Evolutionary conservation across 2,888 invertebrate species (phyloP).

Genomic region (Crematogaster levior): DNA sequence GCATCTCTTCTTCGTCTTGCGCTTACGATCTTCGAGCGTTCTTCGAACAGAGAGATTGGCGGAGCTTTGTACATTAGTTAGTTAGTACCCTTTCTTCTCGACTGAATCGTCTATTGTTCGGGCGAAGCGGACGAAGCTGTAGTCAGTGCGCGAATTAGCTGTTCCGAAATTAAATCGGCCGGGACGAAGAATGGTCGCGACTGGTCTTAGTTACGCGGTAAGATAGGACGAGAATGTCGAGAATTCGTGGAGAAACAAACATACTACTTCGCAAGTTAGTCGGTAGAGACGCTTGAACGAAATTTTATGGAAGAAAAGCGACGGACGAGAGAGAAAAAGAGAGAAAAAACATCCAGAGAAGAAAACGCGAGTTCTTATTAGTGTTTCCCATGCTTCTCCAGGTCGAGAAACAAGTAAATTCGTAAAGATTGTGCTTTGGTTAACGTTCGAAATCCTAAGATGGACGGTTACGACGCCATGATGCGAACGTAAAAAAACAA

Average conservation of each 20-base stretch:
- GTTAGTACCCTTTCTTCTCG: conserved; percentile 22
- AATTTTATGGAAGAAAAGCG: conserved; percentile 48
- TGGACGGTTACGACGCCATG: conserved; percentile 52
- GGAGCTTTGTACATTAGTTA: conserved; percentile 30
- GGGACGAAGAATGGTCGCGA: conserved; percentile 33
- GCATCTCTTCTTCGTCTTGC: neutral
- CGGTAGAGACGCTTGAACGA: conserved; percentile 17
- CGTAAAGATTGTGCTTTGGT: conserved; percentile 62
- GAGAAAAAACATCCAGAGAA: neutral
- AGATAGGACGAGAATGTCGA: conserved; percentile 7
- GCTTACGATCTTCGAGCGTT: conserved; percentile 3
- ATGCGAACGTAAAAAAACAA: conserved; percentile 56
- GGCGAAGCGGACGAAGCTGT: conserved; percentile 24
- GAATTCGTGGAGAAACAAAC: conserved; percentile 29
- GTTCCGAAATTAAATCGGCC: conserved; percentile 40
- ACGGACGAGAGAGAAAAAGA: neutral
- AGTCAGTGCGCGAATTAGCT: conserved; percentile 35
- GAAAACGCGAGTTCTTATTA: conserved; percentile 37
- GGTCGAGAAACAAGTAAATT: conserved; percentile 65
- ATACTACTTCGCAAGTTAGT: conserved; percentile 23
- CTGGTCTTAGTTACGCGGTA: conserved; percentile 25
- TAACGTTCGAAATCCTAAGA: conserved; percentile 45
- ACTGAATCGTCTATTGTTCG: conserved; percentile 34
- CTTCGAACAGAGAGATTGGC: neutral
- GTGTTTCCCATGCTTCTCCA: neutral